A percentile compares a stretch with the other conserved stretches of the same genome.
phyloP scores from a whole-genome alignment of 2,888 invertebrate genomes.

The Oligia latruncula region DNA sequence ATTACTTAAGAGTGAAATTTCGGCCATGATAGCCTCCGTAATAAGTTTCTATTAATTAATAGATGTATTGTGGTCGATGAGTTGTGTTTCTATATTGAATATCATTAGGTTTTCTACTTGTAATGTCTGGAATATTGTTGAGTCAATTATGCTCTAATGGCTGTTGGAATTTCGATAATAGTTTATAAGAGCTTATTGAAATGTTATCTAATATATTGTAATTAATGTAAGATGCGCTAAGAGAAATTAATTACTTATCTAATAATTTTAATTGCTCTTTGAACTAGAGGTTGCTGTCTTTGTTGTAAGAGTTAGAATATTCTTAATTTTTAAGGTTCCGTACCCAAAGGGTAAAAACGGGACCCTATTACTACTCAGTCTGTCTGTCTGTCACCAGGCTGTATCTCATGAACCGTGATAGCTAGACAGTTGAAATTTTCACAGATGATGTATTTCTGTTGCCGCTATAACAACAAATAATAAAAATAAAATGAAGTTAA shows the following conservation, averaged over 20 bases:
- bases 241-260: slow-evolving; percentile 38
- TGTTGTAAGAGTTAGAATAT: background rate
- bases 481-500: too few relatives aligned
- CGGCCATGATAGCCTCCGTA: slow-evolving; percentile 8
- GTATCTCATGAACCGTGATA: too few relatives aligned
- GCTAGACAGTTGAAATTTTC: too few relatives aligned
- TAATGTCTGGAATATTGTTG: slow-evolving; percentile 27
- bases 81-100: slow-evolving; percentile 30
- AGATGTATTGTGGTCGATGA: slow-evolving; percentile 49
- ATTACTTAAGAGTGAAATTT: slow-evolving; percentile 75
- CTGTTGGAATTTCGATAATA: slow-evolving; percentile 34
- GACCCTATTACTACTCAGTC: too few relatives aligned
- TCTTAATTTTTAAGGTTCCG: background rate
- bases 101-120: slow-evolving; percentile 36
- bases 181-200: slow-evolving; percentile 42
- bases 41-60: slow-evolving; percentile 64
- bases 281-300: background rate
- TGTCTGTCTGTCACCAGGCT: too few relatives aligned
- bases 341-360: too few relatives aligned
- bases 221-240: slow-evolving; percentile 16
- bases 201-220: slow-evolving; percentile 38
- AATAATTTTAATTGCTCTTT: slow-evolving; percentile 29
- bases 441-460: too few relatives aligned
- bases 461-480: too few relatives aligned
- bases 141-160: slow-evolving; percentile 46